Percentiles rank a stretch among this genome's conserved stretches.
These are phyloP conservation scores for Ceratoteleas bidentatus DNA, from an alignment of 1,140 invertebrate species.

Conservation along the genomic window DNA sequence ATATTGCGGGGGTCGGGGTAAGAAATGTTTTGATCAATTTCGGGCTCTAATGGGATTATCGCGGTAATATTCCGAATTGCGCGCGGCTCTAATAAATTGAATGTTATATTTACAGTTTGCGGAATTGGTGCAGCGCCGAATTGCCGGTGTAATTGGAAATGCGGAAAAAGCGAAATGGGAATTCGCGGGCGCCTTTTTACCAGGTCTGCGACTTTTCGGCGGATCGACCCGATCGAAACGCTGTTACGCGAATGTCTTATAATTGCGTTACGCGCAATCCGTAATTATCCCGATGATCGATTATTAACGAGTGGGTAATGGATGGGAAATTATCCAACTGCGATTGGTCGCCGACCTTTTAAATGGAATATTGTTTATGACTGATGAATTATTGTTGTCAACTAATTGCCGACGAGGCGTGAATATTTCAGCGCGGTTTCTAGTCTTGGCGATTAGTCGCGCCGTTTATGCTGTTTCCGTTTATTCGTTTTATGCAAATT, in stretches of 20 bases:
- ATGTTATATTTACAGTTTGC: slow-evolving; percentile 43
- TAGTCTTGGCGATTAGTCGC: too few species aligned
- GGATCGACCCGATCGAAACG: slow-evolving; percentile 20
- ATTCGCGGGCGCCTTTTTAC: slow-evolving; percentile 21
- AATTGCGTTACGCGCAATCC: slow-evolving; percentile 11
- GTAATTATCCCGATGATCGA: slow-evolving; percentile 11
- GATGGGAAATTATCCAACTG: slow-evolving; percentile 1
- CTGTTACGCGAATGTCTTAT: slow-evolving; percentile 14
- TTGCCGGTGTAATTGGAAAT: slow-evolving; percentile 30
- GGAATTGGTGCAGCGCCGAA: slow-evolving; percentile 20
- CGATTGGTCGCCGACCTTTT: not conserved
- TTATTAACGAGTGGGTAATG: slow-evolving; percentile 21
- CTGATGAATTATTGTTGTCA: not conserved
- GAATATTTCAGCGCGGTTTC: too few species aligned
- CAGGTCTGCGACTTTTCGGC: slow-evolving; percentile 11
- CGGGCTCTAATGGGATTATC: slow-evolving; percentile 46
- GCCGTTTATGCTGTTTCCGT: too few species aligned
- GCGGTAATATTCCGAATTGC: slow-evolving; percentile 50
- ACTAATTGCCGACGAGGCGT: too few species aligned
- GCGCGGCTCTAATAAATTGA: slow-evolving; percentile 45
- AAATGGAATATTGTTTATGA: slow-evolving; percentile 7
- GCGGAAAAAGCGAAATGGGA: slow-evolving; percentile 24
- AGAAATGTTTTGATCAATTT: slow-evolving; percentile 55
- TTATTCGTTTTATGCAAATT: too few species aligned
- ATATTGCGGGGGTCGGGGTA: slow-evolving; percentile 30